Base-by-base conservation (phyloP, 2,888 invertebrate genomes). In the Brachylomia viminalis region DNA sequence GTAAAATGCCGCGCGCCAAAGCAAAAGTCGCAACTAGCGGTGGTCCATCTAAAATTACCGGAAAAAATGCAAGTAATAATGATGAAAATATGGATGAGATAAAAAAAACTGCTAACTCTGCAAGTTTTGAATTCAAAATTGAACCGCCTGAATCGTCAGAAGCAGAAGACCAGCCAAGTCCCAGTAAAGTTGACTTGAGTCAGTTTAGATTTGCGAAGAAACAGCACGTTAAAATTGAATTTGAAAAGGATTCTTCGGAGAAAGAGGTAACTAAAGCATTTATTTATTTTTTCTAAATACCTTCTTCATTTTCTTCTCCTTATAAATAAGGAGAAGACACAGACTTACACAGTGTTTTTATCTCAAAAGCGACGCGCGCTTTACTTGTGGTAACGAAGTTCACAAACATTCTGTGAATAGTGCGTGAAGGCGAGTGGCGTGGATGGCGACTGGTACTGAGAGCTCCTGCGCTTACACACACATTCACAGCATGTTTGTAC, bases 191-290 rank as follows among this genome's bases (percentile, higher is more conserved):
- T 54, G 91, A 94, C 86, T 86, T 96, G 33, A 93, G 88, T 70
- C 89, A 92, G 80, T 96, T 92, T 84, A 94, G 92, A 84, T 96
- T 92, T 90, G 91, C 94, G 80, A 95, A 93, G 86, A 95, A 93
- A 87, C 90, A 94, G 13, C 95, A 92, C 74, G 84, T 96, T 45
- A 95, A 93, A 91, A 94, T 96, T 77, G 93, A 94, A 86, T 96
- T 89, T 89, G 96, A 96, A 74, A 90, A 92, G 58, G 91, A 92
- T 54, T 91, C 91, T 20, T 89, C 93, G 0, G 82, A 75, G 1
- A 92, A 91, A 87, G 86, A 91, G 83, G 92, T 92, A 56, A 27
- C 33, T 6, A 27, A 27, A 30, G 7, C 2, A 11, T 27, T 30
- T 42, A 15, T 47, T 27, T 33, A 13, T 42, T 68, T 23, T 47